Percentiles rank a stretch among this genome's conserved stretches.
phyloP scores from a whole-genome alignment of 2,888 invertebrate species.

The Monoplex corrugatus region DNA sequence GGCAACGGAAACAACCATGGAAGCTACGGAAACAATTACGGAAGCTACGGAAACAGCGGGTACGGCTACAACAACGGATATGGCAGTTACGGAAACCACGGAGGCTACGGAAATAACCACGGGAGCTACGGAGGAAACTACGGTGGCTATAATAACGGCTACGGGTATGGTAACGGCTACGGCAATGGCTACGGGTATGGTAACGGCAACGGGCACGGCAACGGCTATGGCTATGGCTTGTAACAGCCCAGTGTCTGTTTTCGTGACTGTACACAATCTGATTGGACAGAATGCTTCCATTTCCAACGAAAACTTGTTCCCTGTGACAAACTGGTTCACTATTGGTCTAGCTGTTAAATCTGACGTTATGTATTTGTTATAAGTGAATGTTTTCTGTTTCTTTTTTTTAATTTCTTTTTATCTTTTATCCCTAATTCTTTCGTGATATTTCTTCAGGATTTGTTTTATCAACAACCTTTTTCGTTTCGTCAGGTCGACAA shows the following conservation, averaged over 20 bases:
- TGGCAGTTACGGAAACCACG: slow-evolving; percentile 3
- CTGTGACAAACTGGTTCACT: not conserved
- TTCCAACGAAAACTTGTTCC: not conserved
- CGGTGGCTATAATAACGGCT: not conserved
- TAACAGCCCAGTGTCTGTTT: too few species aligned
- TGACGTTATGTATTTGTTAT: not conserved
- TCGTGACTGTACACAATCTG: too few species aligned
- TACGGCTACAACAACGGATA: not conserved
- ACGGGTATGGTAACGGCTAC: not conserved
- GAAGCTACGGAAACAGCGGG: not conserved
- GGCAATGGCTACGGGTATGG: not conserved
- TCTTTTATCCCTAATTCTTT: too few species aligned
- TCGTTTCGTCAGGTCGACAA: too few species aligned
- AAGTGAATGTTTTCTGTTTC: too few species aligned
- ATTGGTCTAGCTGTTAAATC: not conserved
- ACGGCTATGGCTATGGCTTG: not conserved
- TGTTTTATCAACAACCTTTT: too few species aligned
- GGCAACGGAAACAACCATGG: not conserved
- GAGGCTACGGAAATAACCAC: slow-evolving; percentile 11
- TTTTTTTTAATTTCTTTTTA: too few species aligned
- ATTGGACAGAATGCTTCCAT: too few species aligned
- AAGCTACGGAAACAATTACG: not conserved
- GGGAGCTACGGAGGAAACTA: not conserved
- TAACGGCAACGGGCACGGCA: not conserved
- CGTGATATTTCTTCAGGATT: too few species aligned